Percentiles rank a stretch among this genome's conserved stretches.
phyloP scores from a whole-genome alignment of 2,797 vertebrate genomes.

The Spinus pinus region DNA sequence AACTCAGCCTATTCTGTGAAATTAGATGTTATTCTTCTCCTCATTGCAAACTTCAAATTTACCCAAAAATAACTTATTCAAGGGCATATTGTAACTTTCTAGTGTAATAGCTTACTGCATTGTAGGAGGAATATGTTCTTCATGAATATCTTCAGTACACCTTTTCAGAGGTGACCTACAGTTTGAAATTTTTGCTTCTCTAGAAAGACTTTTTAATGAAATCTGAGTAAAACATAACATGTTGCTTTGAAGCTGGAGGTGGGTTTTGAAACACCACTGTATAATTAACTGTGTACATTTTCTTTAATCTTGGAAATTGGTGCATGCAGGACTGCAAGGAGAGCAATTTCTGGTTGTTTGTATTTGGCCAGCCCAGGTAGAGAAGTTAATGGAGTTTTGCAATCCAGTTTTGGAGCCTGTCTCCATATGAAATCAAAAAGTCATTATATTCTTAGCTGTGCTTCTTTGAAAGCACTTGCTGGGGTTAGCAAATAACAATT shows the following conservation, averaged over 20 bases:
- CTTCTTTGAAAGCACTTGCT: background rate
- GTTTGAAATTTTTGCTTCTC: background rate
- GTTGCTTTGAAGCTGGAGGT: background rate
- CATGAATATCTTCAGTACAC: background rate
- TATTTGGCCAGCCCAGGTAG: slow-evolving; percentile 45
- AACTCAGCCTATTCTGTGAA: background rate
- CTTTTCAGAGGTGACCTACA: background rate
- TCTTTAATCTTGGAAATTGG: slow-evolving; percentile 56
- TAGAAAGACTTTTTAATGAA: background rate
- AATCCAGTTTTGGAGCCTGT: slow-evolving; percentile 60
- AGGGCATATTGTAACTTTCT: background rate
- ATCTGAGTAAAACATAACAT: background rate
- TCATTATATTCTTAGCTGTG: background rate
- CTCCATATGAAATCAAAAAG: background rate
- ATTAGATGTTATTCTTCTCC: background rate
- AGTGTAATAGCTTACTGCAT: background rate
- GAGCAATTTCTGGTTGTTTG: slow-evolving; percentile 59
- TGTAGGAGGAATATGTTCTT: background rate
- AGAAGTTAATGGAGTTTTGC: slow-evolving; percentile 65
- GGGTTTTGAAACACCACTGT: background rate
- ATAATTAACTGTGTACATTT: background rate
- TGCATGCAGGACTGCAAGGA: background rate
- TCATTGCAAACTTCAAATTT: background rate
- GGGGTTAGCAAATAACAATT: background rate
- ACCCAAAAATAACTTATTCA: background rate